Base-by-base conservation (phyloP, 2,113 vertebrate species). In the Oryzias curvinotus region DNA sequence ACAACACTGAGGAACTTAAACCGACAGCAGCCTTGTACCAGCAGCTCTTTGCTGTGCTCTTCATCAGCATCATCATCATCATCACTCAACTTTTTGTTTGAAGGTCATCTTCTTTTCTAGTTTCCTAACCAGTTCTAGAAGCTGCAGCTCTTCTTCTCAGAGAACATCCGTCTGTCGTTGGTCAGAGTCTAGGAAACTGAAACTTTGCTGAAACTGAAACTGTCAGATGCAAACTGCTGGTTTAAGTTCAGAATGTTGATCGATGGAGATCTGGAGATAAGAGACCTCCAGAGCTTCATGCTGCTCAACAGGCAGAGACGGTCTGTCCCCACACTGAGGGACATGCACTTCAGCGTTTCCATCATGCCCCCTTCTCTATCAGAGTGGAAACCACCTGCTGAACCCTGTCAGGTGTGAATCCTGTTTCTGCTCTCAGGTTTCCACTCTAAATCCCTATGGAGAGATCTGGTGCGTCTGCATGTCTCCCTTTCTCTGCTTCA, bases 341-440 rank as follows among this genome's bases (percentile, higher is more conserved):
- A 47, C 21, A 18, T 4, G 6, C 26, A 30, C 30, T 30, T 44
- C 51, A 49, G 48, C 36, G 6, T 12, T 43, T 18, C 16, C 46
- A 45, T 53, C 54, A 52, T 49, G 1, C 7, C 30, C 7, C 2
- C 7, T 1, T 7, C 30, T 36, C 30, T 36, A 36, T 12, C 56
- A 43, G 57, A 62, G 47, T 52, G 47, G 58, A 64, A 67, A 56
- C 52, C 36, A 58, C 65, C 65, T 68, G 43, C 54, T 63, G 71
- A 47, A 56, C 55, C 28, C 69, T 55, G 21, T 73, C 69, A 77
- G 73, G 73, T 73, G 73, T 70, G 62, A 77, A 73, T 73, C 78
- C 78, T 80, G 46, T 50, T 50, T 56, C 65, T 58, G 28, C 1
- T 36, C 8, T 36, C 7, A 36, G 30, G 30, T 36, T 8, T 42